Evolutionary conservation across 2,113 vertebrate genomes (phyloP).

Genomic region (Dendropsophus ebraccatus): DNA sequence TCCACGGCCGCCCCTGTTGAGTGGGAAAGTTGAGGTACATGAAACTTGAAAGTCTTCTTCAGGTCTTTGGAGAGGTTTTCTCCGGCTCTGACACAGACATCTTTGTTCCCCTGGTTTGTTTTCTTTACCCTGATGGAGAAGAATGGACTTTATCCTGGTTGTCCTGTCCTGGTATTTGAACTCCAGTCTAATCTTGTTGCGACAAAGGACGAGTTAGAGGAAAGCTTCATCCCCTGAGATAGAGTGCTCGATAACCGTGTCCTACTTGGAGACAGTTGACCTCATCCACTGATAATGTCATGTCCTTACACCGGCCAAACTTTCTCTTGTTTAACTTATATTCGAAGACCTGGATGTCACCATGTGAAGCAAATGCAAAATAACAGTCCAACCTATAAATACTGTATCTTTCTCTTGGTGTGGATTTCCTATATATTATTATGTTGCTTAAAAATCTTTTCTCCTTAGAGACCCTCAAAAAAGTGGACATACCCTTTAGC

Average conservation of each 20-base stretch:
- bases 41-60: constrained; percentile 30
- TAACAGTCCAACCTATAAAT: too few species aligned
- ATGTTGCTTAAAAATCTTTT: too few species aligned
- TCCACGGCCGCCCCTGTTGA: neutral
- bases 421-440: too few species aligned
- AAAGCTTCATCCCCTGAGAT: constrained; percentile 47
- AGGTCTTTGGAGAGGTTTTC: neutral
- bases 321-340: neutral
- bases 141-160: constrained; percentile 39
- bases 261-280: neutral
- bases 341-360: too few species aligned
- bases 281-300: neutral
- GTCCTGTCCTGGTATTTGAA: constrained; percentile 27
- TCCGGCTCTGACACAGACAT: neutral
- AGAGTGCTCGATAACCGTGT: constrained; percentile 39
- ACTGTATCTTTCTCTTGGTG: too few species aligned
- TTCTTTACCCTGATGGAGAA: constrained; percentile 33
- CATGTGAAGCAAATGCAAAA: too few species aligned
- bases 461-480: too few species aligned
- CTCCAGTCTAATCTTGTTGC: constrained; percentile 27
- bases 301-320: neutral
- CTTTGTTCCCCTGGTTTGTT: constrained; percentile 45
- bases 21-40: constrained; percentile 17
- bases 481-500: too few species aligned
- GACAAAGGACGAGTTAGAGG: constrained; percentile 43